Conservation (phyloP, 2,113 vertebrate species). For the Alethe diademata region DNA sequence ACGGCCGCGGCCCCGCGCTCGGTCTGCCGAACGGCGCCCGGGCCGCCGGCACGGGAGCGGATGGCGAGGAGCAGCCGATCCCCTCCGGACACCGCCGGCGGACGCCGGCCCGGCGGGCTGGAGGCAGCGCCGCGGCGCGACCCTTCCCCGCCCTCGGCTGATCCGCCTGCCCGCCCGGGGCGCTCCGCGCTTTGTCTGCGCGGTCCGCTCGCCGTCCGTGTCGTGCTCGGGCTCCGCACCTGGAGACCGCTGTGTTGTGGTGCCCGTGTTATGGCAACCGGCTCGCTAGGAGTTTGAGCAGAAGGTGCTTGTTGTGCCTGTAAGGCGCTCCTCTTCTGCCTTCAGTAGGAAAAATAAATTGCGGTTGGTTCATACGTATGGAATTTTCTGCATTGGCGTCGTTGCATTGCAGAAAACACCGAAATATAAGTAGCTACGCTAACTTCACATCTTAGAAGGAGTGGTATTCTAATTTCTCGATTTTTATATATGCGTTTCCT, state of each 20-base stretch:
- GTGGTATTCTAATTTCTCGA: not conserved
- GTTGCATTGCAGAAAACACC: not conserved
- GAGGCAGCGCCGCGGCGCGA: not conserved
- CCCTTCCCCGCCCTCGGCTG: not conserved
- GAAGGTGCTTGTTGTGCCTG: not conserved
- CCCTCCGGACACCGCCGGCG: not conserved
- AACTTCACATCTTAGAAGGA: not conserved
- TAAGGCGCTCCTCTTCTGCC: not conserved
- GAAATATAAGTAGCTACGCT: rapidly evolving
- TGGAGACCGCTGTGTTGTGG: conserved; percentile 7
- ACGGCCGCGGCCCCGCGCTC: not conserved
- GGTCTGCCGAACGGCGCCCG: not conserved
- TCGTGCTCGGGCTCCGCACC: not conserved
- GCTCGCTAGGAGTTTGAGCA: not conserved
- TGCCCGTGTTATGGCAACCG: not conserved
- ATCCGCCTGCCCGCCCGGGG: too few relatives aligned
- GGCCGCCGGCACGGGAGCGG: not conserved
- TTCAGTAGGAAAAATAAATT: not conserved
- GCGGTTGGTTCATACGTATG: rapidly evolving
- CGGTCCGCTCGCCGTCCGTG: rapidly evolving
- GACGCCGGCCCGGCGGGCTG: rapidly evolving
- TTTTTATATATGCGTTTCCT: not conserved
- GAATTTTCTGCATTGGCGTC: not conserved
- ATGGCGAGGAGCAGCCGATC: not conserved
- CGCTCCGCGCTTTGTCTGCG: not conserved